These are phyloP conservation scores for Phyllotreta striolata DNA, from an alignment of 2,888 invertebrate genomes.

Conservation along the genomic window DNA sequence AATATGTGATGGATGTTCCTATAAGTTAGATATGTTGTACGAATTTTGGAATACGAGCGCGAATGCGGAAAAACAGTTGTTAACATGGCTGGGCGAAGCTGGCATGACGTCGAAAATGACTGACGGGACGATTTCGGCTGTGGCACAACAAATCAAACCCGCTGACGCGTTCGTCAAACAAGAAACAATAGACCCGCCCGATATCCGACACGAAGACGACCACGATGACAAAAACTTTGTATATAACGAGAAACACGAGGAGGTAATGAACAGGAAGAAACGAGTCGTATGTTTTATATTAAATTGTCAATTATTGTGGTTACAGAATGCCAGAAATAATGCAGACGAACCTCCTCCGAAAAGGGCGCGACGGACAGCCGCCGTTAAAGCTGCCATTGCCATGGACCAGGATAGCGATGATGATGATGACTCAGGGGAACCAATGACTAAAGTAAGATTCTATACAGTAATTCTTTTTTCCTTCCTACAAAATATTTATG, in stretches of 20 bases:
- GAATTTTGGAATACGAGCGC: constrained; percentile 76
- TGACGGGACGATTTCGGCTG: constrained; percentile 34
- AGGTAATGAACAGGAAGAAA: constrained; percentile 27
- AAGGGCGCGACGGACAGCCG: constrained; percentile 54
- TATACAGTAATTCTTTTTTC: constrained; percentile 6
- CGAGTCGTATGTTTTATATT: constrained; percentile 8
- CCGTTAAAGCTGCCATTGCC: constrained; percentile 52
- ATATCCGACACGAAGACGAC: constrained; percentile 40
- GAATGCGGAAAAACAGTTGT: constrained; percentile 68
- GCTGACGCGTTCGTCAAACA: constrained; percentile 47
- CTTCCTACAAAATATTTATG: constrained; percentile 15
- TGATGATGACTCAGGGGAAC: constrained; percentile 50
- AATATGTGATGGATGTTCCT: constrained; percentile 75
- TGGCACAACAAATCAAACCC: constrained; percentile 38
- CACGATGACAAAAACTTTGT: constrained; percentile 40
- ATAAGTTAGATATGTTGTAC: constrained; percentile 75
- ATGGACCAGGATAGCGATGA: constrained; percentile 52
- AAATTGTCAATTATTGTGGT: constrained; percentile 16
- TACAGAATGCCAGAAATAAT: constrained; percentile 38
- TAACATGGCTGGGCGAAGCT: constrained; percentile 56
- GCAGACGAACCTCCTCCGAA: constrained; percentile 50
- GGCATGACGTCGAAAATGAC: constrained; percentile 41
- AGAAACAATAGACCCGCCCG: constrained; percentile 43
- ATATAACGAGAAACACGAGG: constrained; percentile 41
- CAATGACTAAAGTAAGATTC: constrained; percentile 52